Conservation (phyloP, 1,140 invertebrate genomes). For the Rhizoglyphus robini region DNA sequence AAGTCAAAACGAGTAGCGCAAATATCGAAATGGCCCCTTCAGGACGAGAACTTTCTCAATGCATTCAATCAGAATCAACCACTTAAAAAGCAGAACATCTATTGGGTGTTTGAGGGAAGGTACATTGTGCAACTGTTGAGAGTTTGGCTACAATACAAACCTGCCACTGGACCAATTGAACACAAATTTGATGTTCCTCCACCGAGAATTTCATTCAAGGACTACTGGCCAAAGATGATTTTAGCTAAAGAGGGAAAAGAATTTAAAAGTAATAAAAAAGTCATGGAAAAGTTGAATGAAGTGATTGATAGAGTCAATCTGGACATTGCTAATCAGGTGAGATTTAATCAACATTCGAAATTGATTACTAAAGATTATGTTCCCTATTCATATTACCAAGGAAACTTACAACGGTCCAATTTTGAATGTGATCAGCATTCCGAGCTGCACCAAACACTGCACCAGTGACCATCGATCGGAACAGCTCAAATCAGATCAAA, state of each 20-base stretch:
- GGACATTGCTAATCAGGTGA: background rate
- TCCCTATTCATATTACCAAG: no score
- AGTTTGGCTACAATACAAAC: background rate
- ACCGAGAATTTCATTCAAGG: background rate
- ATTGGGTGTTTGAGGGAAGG: background rate
- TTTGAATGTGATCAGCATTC: slow-evolving; percentile 3
- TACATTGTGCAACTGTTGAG: background rate
- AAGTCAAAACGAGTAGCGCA: background rate
- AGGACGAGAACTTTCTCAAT: background rate
- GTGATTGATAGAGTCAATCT: background rate
- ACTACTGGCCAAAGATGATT: slow-evolving; percentile 11
- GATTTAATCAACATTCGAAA: no score
- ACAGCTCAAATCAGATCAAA: background rate
- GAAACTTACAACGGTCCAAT: no score
- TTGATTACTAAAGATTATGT: no score
- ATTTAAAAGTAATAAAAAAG: background rate
- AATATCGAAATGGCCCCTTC: slow-evolving; percentile 1
- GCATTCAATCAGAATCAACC: background rate
- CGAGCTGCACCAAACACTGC: background rate
- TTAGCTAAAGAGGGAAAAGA: background rate
- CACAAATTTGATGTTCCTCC: background rate
- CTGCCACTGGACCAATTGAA: background rate
- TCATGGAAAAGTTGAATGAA: slow-evolving; percentile 2
- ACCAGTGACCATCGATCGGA: background rate
- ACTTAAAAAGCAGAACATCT: background rate